phyloP scores from a whole-genome alignment of 2,113 vertebrate genomes.

The Scomber scombrus region DNA sequence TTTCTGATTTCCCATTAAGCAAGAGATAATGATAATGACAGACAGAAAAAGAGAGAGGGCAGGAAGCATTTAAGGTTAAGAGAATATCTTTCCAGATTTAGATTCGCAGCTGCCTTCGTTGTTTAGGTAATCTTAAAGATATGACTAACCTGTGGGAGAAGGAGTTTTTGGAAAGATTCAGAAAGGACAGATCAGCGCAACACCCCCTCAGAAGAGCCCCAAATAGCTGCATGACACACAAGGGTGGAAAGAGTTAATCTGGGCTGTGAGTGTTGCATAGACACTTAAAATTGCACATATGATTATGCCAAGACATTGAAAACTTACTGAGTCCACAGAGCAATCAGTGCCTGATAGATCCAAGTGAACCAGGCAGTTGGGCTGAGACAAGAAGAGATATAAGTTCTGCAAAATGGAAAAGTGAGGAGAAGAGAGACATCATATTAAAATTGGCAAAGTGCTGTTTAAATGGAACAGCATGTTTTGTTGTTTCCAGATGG shows the following conservation, averaged over 20 bases:
- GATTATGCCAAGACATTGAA: background rate
- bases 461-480: conserved; percentile 18
- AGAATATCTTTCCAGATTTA: conserved; percentile 38
- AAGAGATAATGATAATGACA: conserved; percentile 47
- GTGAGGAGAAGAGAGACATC: conserved; percentile 25
- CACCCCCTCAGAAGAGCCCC: conserved; percentile 90
- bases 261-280: conserved; percentile 5
- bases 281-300: background rate
- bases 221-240: conserved; percentile 85
- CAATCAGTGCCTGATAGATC: conserved; percentile 93
- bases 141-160: conserved; percentile 89
- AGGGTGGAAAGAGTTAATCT: conserved; percentile 66
- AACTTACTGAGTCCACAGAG: conserved; percentile 88
- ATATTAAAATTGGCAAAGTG: background rate
- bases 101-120: conserved; percentile 27
- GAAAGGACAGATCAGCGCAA: conserved; percentile 90
- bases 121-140: conserved; percentile 40
- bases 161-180: conserved; percentile 90
- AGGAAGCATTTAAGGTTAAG: conserved; percentile 18
- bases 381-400: conserved; percentile 91
- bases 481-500: conserved; percentile 44
- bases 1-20: conserved; percentile 58
- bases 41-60: background rate
- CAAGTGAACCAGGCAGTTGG: conserved; percentile 92
- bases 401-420: conserved; percentile 70